These are phyloP conservation scores for Phoxinus dragarum DNA, from an alignment of 2,797 vertebrate genomes.

Conservation along the genomic window DNA sequence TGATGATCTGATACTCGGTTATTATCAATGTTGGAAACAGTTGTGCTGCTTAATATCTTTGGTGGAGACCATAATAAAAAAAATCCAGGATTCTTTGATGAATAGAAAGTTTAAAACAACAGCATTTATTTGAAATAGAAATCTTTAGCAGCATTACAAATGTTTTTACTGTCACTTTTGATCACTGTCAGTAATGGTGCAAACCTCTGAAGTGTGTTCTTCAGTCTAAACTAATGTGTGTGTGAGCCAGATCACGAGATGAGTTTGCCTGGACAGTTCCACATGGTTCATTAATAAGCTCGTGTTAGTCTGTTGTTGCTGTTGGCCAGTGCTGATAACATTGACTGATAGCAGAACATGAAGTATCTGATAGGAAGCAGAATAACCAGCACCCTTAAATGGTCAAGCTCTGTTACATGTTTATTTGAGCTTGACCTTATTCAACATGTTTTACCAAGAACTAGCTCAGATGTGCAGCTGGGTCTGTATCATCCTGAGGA, in stretches of 20 bases:
- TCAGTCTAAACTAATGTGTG: neutral
- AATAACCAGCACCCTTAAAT: slow-evolving; percentile 33
- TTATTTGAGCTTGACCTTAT: slow-evolving; percentile 8
- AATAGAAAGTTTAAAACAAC: neutral
- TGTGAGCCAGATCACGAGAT: neutral
- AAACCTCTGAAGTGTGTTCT: neutral
- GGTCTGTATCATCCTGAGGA: neutral
- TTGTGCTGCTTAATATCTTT: neutral
- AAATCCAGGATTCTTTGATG: neutral
- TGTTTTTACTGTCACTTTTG: no score
- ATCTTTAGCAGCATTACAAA: no score
- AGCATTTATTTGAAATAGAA: neutral
- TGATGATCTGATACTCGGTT: no score
- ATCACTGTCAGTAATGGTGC: slow-evolving; percentile 12
- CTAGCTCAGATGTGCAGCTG: neutral
- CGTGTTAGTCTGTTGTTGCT: neutral
- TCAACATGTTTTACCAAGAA: neutral
- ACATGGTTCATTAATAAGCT: slow-evolving; percentile 10
- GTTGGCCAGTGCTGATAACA: neutral
- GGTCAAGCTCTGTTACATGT: slow-evolving; percentile 1
- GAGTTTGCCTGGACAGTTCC: neutral
- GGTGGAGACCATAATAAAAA: no score
- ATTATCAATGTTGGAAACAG: neutral
- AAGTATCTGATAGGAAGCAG: slow-evolving; percentile 50
- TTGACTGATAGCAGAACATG: slow-evolving; percentile 8